Evolutionary conservation across 1,140 invertebrate genomes (phyloP), one percentile per base, ranked within the genome.

Genomic region (Trichonephila inaurata): DNA sequence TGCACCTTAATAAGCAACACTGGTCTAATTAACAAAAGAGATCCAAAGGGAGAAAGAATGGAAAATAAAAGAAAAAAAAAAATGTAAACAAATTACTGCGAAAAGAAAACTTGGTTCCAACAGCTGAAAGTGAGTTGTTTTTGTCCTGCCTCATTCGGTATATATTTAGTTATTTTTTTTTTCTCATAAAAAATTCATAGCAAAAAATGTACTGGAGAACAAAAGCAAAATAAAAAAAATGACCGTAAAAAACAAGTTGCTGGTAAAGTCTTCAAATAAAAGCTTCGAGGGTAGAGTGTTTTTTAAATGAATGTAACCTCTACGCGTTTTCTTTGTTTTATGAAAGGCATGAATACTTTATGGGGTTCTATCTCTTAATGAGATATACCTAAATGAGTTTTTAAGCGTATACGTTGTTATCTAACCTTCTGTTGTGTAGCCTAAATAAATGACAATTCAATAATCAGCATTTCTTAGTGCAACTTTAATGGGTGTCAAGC

Each of bases 101-200:
- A 62, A 28, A 88, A 86, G 64, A 28, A 88, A 88, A 64, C 61
- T 28, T 44, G 33, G 77, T 51, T 88, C 60, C 24, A 61, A 60
- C 86, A 88, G 60, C 86, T 88, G 86, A 88, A 33, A 24, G 28
- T 88, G 86, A 88, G 18, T 64, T 66, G 61, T 88, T 88, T 88
- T 88, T 66, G 19, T 64, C 60, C 86, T 66, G 60, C 28, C 21
- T 82, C 77, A 82, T 82, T 82, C 77, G 77, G 77, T 28, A 82
- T 28, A 82, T 19, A 12, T 51, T 51, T 51, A 12, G 33, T 40
- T 40, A 40, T 40, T 40, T 44, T 82, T 24, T 82, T 82, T 21
- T 82, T 21, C 77, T 44, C 19, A 44, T 40, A 44, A 82, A 81
- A 82, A 82, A 81, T 18, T 40, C 19, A 82, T 21, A 33, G 77